Conservation (phyloP, 2,888 invertebrate genomes). For the Patella caerulea region DNA sequence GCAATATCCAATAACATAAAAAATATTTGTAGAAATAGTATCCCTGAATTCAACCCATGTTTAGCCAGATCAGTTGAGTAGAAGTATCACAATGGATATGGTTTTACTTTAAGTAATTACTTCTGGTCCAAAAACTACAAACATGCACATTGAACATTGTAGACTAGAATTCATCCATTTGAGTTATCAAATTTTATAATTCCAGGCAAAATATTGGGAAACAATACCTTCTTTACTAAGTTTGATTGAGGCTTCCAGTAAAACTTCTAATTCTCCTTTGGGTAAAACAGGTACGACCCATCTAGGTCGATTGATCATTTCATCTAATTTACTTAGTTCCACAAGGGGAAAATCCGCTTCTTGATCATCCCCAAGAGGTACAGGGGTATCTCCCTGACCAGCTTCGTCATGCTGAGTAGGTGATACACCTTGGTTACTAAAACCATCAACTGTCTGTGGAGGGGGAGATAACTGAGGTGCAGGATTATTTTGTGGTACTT, state of each 20-base stretch:
- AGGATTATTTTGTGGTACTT: constrained; percentile 18
- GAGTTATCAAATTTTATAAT: background rate
- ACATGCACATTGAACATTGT: no score
- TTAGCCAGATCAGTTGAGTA: no score
- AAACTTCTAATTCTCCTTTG: constrained; percentile 93
- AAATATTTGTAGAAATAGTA: no score
- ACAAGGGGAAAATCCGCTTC: constrained; percentile 84
- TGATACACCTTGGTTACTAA: constrained; percentile 17
- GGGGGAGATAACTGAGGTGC: constrained; percentile 24
- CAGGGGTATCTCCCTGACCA: background rate
- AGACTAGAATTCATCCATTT: no score
- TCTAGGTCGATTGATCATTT: constrained; percentile 94
- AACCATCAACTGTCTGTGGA: constrained; percentile 14
- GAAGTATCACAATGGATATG: no score
- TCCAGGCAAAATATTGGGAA: constrained; percentile 19
- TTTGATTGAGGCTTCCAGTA: constrained; percentile 90
- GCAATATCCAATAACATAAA: no score
- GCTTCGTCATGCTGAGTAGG: constrained; percentile 18
- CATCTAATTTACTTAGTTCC: constrained; percentile 90
- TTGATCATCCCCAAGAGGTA: constrained; percentile 52
- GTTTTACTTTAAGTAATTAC: no score
- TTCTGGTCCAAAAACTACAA: no score
- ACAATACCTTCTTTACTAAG: constrained; percentile 84
- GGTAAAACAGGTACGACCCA: constrained; percentile 98
- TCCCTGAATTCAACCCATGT: no score